A percentile compares a stretch with the other conserved stretches of the same genome.
Evolutionary conservation across 2,797 vertebrate genomes (phyloP).

Genomic region (Carduelis carduelis): DNA sequence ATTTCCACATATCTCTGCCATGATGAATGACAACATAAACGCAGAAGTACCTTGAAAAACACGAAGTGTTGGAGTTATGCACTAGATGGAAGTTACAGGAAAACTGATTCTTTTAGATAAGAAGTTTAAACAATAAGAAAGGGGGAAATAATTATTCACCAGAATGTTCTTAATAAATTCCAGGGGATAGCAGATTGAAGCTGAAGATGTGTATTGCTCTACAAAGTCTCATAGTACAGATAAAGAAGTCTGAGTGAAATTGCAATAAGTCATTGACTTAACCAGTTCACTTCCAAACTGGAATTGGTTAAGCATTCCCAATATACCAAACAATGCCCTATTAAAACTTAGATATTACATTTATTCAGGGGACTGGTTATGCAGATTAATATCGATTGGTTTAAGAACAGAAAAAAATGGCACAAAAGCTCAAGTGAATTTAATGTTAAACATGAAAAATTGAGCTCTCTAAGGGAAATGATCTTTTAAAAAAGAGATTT

Average conservation of each 20-base stretch:
- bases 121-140: not conserved
- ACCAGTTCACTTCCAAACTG: not conserved
- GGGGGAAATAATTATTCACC: not conserved
- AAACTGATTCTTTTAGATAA: not conserved
- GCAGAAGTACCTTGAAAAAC: not conserved
- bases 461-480: not conserved
- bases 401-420: conserved; percentile 9
- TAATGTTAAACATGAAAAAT: conserved; percentile 24
- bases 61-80: not conserved
- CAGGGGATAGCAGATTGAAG: not conserved
- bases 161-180: not conserved
- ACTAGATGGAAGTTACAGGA: not conserved
- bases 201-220: not conserved
- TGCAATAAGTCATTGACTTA: not conserved
- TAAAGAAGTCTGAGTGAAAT: not conserved
- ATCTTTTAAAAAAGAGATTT: conserved; percentile 7
- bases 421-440: not conserved
- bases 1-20: conserved; percentile 17
- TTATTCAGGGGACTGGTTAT: not conserved
- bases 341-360: not conserved
- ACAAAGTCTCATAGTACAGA: not conserved
- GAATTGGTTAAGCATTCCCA: not conserved
- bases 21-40: conserved; percentile 35
- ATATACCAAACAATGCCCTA: not conserved
- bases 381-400: not conserved